phyloP scores from a whole-genome alignment of 1,140 invertebrate genomes.

The Geopemphigus sp. region DNA sequence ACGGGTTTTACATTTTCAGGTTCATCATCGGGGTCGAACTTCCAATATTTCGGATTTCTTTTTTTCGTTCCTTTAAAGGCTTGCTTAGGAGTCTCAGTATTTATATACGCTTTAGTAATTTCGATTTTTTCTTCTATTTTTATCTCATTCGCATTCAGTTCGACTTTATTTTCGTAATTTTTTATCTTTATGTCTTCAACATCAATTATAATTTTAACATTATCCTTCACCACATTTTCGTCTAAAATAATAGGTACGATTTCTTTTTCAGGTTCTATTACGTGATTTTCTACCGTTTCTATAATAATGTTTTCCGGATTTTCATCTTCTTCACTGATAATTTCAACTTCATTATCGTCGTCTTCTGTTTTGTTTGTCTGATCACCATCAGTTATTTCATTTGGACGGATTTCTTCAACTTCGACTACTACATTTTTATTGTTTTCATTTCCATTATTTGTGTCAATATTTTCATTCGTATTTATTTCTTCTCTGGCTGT shows the following conservation, averaged over 20 bases:
- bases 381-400: conserved; percentile 17
- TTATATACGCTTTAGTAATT: background rate
- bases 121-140: conserved; percentile 2
- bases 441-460: conserved; percentile 2
- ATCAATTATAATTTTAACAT: conserved; percentile 41
- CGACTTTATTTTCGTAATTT: background rate
- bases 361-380: conserved; percentile 42
- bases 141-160: background rate
- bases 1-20: background rate
- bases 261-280: conserved; percentile 50
- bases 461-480: background rate
- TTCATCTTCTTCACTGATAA: conserved; percentile 48
- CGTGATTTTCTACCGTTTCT: background rate
- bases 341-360: conserved; percentile 43
- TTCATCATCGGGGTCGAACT: conserved; percentile 44
- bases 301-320: conserved; percentile 29
- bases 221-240: conserved; percentile 1
- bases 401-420: conserved; percentile 21
- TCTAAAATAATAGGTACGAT: conserved; percentile 48
- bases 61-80: conserved; percentile 39
- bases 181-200: background rate
- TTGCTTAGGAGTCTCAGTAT: background rate
- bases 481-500: conserved; percentile 1
- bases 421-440: background rate
- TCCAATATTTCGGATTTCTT: conserved; percentile 50